phyloP scores from a whole-genome alignment of 2,888 invertebrate genomes.

The Parnassius glacialis region DNA sequence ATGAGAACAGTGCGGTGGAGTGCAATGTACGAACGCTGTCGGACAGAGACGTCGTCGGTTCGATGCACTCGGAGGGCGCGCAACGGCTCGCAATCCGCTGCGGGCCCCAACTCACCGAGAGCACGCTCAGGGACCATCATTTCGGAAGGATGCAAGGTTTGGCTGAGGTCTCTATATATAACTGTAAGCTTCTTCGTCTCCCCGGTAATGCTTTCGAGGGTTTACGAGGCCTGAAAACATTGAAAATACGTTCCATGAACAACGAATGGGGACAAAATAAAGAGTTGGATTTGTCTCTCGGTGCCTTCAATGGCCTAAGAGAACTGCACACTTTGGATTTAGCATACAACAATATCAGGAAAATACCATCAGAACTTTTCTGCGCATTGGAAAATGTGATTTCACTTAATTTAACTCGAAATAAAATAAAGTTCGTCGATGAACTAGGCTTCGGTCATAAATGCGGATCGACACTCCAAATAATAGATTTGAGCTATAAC shows the following conservation, averaged over 20 bases:
- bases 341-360: constrained; percentile 89
- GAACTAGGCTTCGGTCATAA: constrained; percentile 85
- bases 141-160: constrained; percentile 88
- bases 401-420: constrained; percentile 90
- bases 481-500: constrained; percentile 90
- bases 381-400: constrained; percentile 90
- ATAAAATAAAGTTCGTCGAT: constrained; percentile 89
- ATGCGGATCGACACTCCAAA: constrained; percentile 86
- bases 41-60: constrained; percentile 83
- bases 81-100: constrained; percentile 88
- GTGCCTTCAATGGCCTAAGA: constrained; percentile 87
- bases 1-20: constrained; percentile 63
- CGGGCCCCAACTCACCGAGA: constrained; percentile 82
- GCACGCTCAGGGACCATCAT: constrained; percentile 86
- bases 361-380: constrained; percentile 88
- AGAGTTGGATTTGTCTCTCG: constrained; percentile 86
- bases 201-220: constrained; percentile 90
- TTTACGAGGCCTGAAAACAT: constrained; percentile 87
- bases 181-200: constrained; percentile 89
- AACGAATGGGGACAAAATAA: constrained; percentile 87
- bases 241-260: constrained; percentile 90
- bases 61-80: constrained; percentile 85
- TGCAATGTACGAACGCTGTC: constrained; percentile 87
- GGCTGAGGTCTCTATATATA: constrained; percentile 87
- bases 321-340: constrained; percentile 90